These are phyloP conservation scores for Aselliscus stoliczkanus DNA, from an alignment of 2,797 vertebrate genomes.

Conservation along the genomic window DNA sequence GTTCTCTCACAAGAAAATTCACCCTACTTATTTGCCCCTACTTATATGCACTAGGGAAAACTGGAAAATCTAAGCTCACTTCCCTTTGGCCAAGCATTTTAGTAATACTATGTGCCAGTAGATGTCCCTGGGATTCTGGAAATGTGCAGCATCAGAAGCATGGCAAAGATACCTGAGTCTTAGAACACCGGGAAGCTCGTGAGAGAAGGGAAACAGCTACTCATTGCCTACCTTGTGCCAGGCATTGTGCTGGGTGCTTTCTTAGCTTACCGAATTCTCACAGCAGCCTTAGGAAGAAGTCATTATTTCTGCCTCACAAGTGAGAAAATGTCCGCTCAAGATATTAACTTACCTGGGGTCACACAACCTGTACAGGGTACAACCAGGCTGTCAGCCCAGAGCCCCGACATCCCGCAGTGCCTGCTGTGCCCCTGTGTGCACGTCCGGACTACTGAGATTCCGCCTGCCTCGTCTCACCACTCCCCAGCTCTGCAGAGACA, in stretches of 20 bases:
- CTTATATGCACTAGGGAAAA: background rate
- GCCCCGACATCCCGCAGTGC: too few species aligned
- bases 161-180: background rate
- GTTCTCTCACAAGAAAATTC: background rate
- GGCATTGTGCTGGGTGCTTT: background rate
- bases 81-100: background rate
- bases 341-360: background rate
- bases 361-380: background rate
- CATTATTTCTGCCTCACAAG: background rate
- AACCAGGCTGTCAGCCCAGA: background rate
- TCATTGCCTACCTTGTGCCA: background rate
- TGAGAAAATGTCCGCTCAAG: background rate
- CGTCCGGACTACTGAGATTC: background rate
- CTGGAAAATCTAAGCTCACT: background rate
- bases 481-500: background rate
- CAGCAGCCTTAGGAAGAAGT: background rate
- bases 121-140: background rate
- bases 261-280: background rate
- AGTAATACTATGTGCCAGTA: background rate
- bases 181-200: background rate
- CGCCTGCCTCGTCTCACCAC: rapidly evolving
- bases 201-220: background rate
- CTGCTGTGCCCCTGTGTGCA: background rate
- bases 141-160: background rate
- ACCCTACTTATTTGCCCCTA: background rate